These are phyloP conservation scores for Cataglyphis cursor DNA, from an alignment of 2,888 invertebrate genomes.

Conservation along the genomic window DNA sequence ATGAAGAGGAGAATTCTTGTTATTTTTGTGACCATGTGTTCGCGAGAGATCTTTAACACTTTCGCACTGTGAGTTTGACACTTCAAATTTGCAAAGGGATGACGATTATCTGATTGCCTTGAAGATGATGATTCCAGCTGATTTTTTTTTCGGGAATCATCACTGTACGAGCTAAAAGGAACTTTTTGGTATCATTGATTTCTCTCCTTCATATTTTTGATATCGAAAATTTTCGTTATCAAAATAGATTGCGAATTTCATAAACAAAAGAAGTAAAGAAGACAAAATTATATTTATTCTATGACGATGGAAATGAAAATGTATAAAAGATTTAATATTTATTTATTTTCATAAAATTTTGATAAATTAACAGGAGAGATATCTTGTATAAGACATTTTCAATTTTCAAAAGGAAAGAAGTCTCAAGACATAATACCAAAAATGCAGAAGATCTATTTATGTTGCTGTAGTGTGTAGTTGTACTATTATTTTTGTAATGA, in stretches of 20 bases:
- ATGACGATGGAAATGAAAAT: not conserved
- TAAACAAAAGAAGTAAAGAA: not conserved
- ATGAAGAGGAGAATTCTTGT: constrained; percentile 28
- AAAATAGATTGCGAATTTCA: constrained; percentile 1
- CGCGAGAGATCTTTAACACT: not conserved
- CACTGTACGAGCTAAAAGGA: not conserved
- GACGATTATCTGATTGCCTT: not conserved
- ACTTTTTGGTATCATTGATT: not conserved
- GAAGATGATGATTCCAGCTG: not conserved
- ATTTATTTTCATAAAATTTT: not conserved
- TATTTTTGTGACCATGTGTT: constrained; percentile 8
- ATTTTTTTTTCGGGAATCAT: not conserved
- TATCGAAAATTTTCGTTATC: constrained; percentile 2
- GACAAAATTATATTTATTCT: not conserved
- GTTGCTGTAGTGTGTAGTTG: not conserved
- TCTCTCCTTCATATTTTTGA: constrained; percentile 1
- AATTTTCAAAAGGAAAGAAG: not conserved
- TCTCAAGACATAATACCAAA: not conserved
- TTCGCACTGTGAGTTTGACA: not conserved
- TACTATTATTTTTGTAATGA: not conserved
- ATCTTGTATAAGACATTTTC: not conserved
- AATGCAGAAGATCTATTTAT: not conserved
- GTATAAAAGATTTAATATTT: constrained; percentile 16
- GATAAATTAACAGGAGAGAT: not conserved
- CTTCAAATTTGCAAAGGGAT: not conserved